Percentiles rank a stretch among this genome's conserved stretches.
phyloP scores from a whole-genome alignment of 2,797 vertebrate species.

The Lophius americanus region DNA sequence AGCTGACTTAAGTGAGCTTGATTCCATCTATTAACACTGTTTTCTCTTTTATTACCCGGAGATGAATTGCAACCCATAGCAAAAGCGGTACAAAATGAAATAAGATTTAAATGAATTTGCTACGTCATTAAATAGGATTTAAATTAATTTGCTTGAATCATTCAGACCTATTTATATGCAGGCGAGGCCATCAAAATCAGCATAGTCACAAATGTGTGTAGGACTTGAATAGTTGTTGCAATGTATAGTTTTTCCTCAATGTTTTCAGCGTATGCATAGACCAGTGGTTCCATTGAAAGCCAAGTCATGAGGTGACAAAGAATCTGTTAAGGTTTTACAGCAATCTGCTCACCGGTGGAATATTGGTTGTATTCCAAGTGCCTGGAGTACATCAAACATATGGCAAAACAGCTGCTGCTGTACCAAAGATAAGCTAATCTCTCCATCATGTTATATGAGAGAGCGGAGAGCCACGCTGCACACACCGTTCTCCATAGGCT shows the following conservation, averaged over 20 bases:
- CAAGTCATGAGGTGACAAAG: conserved; percentile 60
- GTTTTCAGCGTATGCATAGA: conserved; percentile 24
- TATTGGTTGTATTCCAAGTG: conserved; percentile 63
- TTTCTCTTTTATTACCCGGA: conserved; percentile 69
- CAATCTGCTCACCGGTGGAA: conserved; percentile 60
- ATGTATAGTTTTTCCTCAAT: conserved; percentile 16
- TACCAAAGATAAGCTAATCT: conserved; percentile 70
- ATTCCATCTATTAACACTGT: conserved; percentile 75
- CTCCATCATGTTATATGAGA: conserved; percentile 74
- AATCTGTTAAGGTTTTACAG: conserved; percentile 58
- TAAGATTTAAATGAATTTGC: conserved; percentile 52
- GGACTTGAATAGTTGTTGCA: not conserved
- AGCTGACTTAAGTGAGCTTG: conserved; percentile 65
- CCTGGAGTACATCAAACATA: conserved; percentile 68
- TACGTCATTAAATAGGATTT: conserved; percentile 42
- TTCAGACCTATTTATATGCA: conserved; percentile 16
- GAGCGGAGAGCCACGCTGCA: conserved; percentile 59
- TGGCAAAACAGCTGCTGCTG: conserved; percentile 69
- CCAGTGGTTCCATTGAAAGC: conserved; percentile 43
- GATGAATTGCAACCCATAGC: conserved; percentile 62
- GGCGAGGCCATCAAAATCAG: conserved; percentile 25
- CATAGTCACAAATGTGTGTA: conserved; percentile 9
- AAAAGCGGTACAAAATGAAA: conserved; percentile 53
- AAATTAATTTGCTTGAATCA: conserved; percentile 37
- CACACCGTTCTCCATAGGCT: conserved; percentile 72